A percentile compares a stretch with the other conserved stretches of the same genome.
These are phyloP conservation scores for Ictalurus furcatus DNA, from an alignment of 2,113 vertebrate genomes.

Conservation along the genomic window DNA sequence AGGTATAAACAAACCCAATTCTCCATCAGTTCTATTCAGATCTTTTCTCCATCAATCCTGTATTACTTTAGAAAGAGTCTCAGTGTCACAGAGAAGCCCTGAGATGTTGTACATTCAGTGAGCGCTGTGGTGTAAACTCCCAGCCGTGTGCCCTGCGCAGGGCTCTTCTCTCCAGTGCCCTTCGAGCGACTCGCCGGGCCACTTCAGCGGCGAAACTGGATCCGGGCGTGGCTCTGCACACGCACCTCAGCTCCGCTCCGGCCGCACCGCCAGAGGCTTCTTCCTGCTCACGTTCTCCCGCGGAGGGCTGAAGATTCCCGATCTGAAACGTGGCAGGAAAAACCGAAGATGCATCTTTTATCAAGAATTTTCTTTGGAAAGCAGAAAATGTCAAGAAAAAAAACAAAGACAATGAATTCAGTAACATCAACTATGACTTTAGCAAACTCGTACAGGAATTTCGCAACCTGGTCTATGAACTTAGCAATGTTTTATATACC, in stretches of 20 bases:
- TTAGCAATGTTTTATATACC: too few species aligned
- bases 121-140: background rate
- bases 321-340: conserved; percentile 47
- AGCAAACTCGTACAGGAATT: too few species aligned
- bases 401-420: background rate
- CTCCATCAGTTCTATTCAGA: background rate
- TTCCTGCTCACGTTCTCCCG: conserved; percentile 43
- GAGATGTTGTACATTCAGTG: background rate
- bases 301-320: conserved; percentile 48
- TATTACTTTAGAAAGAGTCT: background rate
- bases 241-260: conserved; percentile 26
- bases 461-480: too few species aligned
- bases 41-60: background rate
- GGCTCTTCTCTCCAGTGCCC: conserved; percentile 16
- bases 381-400: background rate
- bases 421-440: background rate
- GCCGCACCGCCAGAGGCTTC: conserved; percentile 25
- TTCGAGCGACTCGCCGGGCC: conserved; percentile 17
- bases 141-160: background rate
- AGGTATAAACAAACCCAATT: background rate
- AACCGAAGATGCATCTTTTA: background rate
- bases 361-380: background rate
- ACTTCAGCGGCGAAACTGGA: conserved; percentile 20
- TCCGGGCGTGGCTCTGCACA: background rate
- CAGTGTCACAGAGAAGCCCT: background rate